phyloP scores from a whole-genome alignment of 2,888 invertebrate genomes.

The Pyrrhia umbra region DNA sequence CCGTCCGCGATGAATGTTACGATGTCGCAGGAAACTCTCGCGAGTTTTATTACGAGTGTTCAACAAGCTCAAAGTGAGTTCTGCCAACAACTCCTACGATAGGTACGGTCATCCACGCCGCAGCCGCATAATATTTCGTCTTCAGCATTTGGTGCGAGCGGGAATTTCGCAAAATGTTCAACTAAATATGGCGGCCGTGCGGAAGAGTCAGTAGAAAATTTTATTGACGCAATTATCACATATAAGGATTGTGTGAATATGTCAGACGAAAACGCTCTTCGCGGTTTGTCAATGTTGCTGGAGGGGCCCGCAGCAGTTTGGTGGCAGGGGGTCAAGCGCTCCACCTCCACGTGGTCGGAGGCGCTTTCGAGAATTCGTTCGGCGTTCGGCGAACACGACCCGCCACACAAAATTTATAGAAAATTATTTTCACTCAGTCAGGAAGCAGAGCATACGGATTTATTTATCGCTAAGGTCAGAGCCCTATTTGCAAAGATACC shows the following conservation, averaged over 20 bases:
- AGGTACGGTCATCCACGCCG: too few relatives aligned
- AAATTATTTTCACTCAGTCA: too few relatives aligned
- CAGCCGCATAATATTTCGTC: too few relatives aligned
- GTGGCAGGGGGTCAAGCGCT: not conserved
- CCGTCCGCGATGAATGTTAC: too few relatives aligned
- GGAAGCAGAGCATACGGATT: too few relatives aligned
- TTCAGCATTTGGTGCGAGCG: not conserved
- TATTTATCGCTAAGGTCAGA: too few relatives aligned
- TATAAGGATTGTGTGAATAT: not conserved
- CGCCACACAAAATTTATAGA: not conserved
- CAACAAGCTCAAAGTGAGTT: too few relatives aligned
- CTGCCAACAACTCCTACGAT: too few relatives aligned
- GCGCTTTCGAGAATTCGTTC: not conserved
- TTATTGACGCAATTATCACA: not conserved
- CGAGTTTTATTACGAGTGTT: too few relatives aligned
- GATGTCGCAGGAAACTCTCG: too few relatives aligned
- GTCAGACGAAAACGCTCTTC: not conserved
- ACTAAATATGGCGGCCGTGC: not conserved
- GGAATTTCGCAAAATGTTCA: not conserved
- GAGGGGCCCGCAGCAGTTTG: not conserved
- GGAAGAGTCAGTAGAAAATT: not conserved
- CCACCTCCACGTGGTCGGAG: not conserved
- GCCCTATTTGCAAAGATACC: too few relatives aligned
- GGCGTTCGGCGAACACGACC: not conserved
- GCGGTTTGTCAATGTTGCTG: not conserved